Conservation (phyloP, 2,888 invertebrate species). For the Ophion slaviceki region DNA sequence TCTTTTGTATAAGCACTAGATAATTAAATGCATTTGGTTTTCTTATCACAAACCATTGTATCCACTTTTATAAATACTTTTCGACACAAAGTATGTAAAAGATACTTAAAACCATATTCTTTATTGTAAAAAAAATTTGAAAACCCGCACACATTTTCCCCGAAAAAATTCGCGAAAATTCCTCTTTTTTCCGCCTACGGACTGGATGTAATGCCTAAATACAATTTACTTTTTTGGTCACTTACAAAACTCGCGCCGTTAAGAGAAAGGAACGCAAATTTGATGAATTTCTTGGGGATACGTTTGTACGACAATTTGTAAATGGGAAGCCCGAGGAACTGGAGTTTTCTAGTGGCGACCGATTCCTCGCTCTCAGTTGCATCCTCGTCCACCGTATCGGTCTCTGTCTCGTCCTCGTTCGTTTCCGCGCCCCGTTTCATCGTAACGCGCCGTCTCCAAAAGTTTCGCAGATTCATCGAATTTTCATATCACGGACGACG, state of each 20-base stretch:
- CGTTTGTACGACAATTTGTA: conserved; percentile 69
- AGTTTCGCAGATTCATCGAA: conserved; percentile 57
- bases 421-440: conserved; percentile 68
- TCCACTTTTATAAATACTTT: no score
- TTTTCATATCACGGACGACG: conserved; percentile 33
- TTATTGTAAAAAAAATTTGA: no score
- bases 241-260: conserved; percentile 74
- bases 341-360: conserved; percentile 66
- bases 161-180: no score
- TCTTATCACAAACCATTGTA: background rate
- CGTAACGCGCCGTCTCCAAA: conserved; percentile 28
- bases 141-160: no score
- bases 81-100: no score
- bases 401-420: conserved; percentile 71
- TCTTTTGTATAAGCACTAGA: background rate
- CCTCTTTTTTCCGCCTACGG: no score
- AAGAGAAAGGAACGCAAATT: conserved; percentile 70
- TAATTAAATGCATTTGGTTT: no score
- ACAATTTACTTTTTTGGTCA: conserved; percentile 19
- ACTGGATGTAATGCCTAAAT: no score
- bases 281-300: conserved; percentile 70
- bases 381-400: conserved; percentile 71
- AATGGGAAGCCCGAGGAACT: conserved; percentile 68
- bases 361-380: conserved; percentile 72
- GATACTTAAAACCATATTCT: no score